A percentile compares a stretch with the other conserved stretches of the same genome.
These are phyloP conservation scores for Spea multiplicata DNA, from an alignment of 2,113 vertebrate genomes.

Conservation along the genomic window DNA sequence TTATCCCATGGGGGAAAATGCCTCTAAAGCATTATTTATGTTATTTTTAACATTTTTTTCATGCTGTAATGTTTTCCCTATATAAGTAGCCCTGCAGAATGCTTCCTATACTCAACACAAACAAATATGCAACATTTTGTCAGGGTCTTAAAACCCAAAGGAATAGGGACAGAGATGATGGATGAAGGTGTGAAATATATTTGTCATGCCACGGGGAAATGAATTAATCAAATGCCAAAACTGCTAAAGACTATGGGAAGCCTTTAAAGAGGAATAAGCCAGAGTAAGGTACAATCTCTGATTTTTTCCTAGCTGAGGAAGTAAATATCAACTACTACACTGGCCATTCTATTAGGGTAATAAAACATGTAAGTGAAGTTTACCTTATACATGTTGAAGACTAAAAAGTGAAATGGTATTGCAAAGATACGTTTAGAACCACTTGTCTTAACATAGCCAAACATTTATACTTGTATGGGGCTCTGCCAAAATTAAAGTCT, in stretches of 20 bases:
- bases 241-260: slow-evolving; percentile 47
- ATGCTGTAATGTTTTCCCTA: background rate
- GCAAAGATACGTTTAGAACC: too few species aligned
- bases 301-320: slow-evolving; percentile 23
- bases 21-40: background rate
- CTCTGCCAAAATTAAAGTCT: too few species aligned
- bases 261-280: slow-evolving; percentile 11
- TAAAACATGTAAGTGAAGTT: too few species aligned
- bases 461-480: too few species aligned
- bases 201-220: slow-evolving; percentile 56
- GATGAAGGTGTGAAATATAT: slow-evolving; percentile 58
- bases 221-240: slow-evolving; percentile 60
- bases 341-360: background rate
- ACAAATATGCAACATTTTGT: slow-evolving; percentile 53
- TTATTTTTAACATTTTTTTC: slow-evolving; percentile 16
- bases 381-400: too few species aligned
- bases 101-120: slow-evolving; percentile 7
- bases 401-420: too few species aligned
- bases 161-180: slow-evolving; percentile 58
- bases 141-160: slow-evolving; percentile 52
- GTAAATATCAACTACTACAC: background rate
- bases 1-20: slow-evolving; percentile 2
- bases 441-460: too few species aligned
- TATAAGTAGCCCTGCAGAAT: slow-evolving; percentile 20
- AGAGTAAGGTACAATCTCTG: background rate